These are phyloP conservation scores for Montipora cactus DNA, from an alignment of 64 coral and sea anemone genomes.

Conservation along the genomic window DNA sequence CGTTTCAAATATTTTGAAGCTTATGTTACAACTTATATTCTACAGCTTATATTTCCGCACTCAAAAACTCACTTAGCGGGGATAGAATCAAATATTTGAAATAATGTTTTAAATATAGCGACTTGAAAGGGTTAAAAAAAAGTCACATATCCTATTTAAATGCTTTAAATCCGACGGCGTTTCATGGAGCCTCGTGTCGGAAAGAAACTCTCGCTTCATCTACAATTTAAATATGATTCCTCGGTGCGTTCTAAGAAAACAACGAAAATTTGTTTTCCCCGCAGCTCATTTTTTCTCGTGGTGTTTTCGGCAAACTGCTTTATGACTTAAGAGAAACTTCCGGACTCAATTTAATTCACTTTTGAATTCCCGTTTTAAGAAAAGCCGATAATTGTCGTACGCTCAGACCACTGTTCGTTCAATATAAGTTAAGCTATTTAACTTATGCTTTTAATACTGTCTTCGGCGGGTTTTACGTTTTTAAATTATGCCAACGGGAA, in stretches of 20 bases:
- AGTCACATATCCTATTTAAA: not conserved
- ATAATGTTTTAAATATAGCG: not conserved
- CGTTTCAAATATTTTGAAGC: not conserved
- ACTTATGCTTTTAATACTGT: not conserved
- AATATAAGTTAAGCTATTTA: not conserved
- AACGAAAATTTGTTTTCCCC: not conserved
- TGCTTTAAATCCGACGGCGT: not conserved
- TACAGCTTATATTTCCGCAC: not conserved
- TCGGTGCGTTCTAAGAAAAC: not conserved
- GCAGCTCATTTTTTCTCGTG: not conserved
- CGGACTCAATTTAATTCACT: not conserved
- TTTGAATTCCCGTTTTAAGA: not conserved
- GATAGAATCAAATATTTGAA: not conserved
- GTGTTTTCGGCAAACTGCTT: not conserved
- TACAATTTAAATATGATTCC: not conserved
- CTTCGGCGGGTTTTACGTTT: not conserved
- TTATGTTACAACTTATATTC: not conserved
- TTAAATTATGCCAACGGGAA: too few species aligned
- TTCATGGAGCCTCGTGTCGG: not conserved
- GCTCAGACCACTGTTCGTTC: too few species aligned
- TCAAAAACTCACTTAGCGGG: slow-evolving; percentile 32
- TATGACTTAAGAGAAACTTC: not conserved
- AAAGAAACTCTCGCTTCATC: not conserved
- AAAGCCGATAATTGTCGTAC: not conserved
- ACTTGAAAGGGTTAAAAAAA: not conserved